These are phyloP conservation scores for Harlomillsia oculata DNA, from an alignment of 1,140 invertebrate species.

Conservation along the genomic window DNA sequence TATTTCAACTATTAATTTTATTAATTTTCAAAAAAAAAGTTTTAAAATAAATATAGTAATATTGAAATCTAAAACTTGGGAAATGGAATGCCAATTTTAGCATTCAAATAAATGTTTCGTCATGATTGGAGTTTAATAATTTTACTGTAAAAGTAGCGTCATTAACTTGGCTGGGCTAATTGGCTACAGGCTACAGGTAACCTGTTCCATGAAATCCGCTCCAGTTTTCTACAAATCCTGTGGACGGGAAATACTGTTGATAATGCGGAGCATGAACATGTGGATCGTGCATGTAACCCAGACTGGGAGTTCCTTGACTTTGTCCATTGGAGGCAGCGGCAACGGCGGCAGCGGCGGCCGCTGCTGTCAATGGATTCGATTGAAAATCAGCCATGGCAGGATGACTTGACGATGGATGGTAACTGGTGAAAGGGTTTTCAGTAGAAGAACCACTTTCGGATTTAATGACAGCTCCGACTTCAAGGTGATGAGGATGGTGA, in stretches of 20 bases:
- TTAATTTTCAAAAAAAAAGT: no score
- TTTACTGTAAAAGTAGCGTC: no score
- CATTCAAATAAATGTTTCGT: no score
- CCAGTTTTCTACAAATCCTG: slow-evolving; percentile 22
- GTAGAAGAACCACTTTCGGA: background rate
- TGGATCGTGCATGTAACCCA: slow-evolving; percentile 22
- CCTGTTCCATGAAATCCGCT: slow-evolving; percentile 10
- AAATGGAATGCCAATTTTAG: no score
- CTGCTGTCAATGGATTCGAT: slow-evolving; percentile 1
- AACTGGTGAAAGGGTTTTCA: background rate
- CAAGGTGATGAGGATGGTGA: background rate
- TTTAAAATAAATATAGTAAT: no score
- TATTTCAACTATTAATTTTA: no score
- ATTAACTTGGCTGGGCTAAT: no score
- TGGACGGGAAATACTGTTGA: slow-evolving; percentile 28
- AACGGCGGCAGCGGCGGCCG: slow-evolving; percentile 10
- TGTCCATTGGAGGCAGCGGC: slow-evolving; percentile 6
- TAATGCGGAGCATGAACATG: slow-evolving; percentile 22
- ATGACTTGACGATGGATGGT: background rate
- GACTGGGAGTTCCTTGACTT: background rate
- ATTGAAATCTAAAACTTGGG: no score
- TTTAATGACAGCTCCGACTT: background rate
- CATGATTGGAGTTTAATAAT: no score
- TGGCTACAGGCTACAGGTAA: no score
- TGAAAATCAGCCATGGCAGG: slow-evolving; percentile 7